A percentile compares a stretch with the other conserved stretches of the same genome.
Conservation (phyloP, 2,113 vertebrate genomes). For the Serilophus lunatus region DNA sequence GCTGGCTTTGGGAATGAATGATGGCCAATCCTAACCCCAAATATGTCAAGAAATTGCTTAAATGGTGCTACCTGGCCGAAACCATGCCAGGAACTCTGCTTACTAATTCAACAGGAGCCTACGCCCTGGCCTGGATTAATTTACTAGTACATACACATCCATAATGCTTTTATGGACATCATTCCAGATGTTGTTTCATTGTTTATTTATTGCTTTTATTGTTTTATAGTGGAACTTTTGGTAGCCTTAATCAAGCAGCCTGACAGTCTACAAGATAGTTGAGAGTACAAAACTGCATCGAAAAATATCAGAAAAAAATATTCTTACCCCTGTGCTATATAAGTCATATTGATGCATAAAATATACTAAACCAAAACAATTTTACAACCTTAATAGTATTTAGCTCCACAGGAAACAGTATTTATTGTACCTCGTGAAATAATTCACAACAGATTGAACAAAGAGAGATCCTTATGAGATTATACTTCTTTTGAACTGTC, state of each 20-base stretch:
- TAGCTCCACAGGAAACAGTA: neutral
- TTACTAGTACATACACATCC: neutral
- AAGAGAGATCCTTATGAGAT: conserved; percentile 7
- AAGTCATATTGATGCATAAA: neutral
- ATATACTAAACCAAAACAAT: neutral
- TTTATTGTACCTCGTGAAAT: neutral
- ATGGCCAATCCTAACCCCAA: neutral
- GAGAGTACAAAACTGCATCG: neutral
- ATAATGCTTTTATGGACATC: neutral
- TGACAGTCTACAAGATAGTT: neutral
- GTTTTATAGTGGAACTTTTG: neutral
- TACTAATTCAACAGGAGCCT: neutral
- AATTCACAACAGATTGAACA: neutral
- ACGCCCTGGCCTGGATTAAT: neutral
- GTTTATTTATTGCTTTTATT: neutral
- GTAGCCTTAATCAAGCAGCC: neutral
- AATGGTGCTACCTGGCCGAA: neutral
- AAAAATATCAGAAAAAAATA: neutral
- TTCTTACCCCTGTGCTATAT: neutral
- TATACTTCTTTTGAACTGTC: conserved; percentile 22
- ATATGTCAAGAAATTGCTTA: neutral
- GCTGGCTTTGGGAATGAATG: neutral
- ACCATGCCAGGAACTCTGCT: neutral
- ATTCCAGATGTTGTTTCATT: neutral
- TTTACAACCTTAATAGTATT: conserved; percentile 1